Conservation (phyloP, 2,888 invertebrate genomes). For the Limulus polyphemus region DNA sequence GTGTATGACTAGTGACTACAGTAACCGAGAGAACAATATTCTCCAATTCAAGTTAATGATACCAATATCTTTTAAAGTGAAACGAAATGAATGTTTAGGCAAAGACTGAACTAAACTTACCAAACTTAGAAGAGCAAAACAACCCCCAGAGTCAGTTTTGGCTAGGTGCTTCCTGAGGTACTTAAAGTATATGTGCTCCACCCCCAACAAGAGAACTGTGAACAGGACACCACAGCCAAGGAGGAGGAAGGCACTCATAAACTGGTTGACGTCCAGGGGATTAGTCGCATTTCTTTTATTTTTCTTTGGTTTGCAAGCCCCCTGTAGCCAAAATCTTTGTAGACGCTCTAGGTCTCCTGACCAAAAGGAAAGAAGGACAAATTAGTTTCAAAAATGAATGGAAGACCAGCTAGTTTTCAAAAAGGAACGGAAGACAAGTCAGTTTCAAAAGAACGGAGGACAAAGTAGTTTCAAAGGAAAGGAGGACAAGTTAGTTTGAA, state of each 20-base stretch:
- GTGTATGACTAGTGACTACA: too few species aligned
- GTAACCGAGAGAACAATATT: too few species aligned
- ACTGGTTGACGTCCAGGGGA: constrained; percentile 54
- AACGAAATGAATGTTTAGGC: neutral
- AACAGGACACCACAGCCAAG: constrained; percentile 87
- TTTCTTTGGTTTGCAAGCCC: constrained; percentile 82
- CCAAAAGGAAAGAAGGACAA: neutral
- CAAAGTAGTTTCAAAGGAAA: too few species aligned
- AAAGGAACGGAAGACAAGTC: neutral
- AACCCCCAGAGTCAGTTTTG: constrained; percentile 76
- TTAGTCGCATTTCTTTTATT: constrained; percentile 54
- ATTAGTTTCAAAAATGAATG: neutral
- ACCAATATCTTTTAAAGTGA: too few species aligned
- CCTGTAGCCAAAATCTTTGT: constrained; percentile 87
- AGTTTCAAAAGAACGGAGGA: neutral
- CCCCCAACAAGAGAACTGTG: constrained; percentile 67
- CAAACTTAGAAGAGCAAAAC: constrained; percentile 88
- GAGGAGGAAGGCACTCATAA: constrained; percentile 89
- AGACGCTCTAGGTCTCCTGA: constrained; percentile 82
- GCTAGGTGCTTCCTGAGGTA: constrained; percentile 71
- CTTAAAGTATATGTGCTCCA: constrained; percentile 91
- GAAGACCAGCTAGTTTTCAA: neutral
- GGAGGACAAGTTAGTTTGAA: neutral
- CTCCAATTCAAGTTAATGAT: too few species aligned
- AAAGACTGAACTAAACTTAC: constrained; percentile 43